Evolutionary conservation across 2,113 vertebrate genomes (phyloP).

Genomic region (Silurus asotus): DNA sequence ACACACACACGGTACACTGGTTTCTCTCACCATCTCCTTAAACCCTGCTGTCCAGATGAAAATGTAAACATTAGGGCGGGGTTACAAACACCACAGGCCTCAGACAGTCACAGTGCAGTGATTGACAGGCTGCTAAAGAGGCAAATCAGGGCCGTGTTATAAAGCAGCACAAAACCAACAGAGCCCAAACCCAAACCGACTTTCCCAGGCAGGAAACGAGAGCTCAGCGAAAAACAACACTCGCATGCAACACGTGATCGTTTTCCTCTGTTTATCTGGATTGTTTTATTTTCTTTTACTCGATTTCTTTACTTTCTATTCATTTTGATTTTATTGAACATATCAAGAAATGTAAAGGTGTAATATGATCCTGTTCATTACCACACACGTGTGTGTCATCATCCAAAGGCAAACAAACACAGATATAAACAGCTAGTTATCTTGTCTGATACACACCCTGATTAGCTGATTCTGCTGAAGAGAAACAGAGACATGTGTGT

Average conservation of each 20-base stretch:
- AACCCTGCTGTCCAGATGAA: neutral
- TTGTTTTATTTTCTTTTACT: neutral
- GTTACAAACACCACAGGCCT: neutral
- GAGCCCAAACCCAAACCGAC: slow-evolving; percentile 4
- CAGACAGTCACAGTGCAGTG: neutral
- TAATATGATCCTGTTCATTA: neutral
- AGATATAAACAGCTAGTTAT: slow-evolving; percentile 25
- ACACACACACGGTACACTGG: neutral
- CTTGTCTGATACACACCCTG: slow-evolving; percentile 47
- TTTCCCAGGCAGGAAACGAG: slow-evolving; percentile 25
- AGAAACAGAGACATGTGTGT: slow-evolving; percentile 26
- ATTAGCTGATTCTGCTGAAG: slow-evolving; percentile 32
- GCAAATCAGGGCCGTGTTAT: slow-evolving; percentile 4
- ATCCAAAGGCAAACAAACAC: neutral
- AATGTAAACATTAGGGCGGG: neutral
- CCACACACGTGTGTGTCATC: neutral
- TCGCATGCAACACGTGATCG: neutral
- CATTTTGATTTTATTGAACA: neutral
- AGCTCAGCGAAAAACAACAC: slow-evolving; percentile 31
- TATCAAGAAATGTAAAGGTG: neutral
- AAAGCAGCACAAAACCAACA: slow-evolving; percentile 25
- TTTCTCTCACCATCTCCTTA: neutral
- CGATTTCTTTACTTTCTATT: slow-evolving; percentile 39
- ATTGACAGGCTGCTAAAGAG: neutral
- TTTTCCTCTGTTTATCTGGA: neutral